These are phyloP conservation scores for Hermaeophaga mercurialis DNA, from an alignment of 2,888 invertebrate species.

Conservation along the genomic window DNA sequence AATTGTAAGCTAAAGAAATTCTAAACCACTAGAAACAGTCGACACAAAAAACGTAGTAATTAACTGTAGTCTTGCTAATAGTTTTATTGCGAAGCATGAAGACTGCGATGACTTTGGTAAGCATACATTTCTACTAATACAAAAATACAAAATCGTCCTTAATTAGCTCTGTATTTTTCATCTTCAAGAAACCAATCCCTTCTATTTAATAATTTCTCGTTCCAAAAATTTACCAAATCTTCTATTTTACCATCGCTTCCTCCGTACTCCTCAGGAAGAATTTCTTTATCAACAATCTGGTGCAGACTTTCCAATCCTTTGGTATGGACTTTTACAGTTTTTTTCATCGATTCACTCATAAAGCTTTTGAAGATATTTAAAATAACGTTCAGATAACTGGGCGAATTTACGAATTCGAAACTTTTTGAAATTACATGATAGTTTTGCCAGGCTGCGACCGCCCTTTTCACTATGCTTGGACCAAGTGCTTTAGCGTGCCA, in stretches of 20 bases:
- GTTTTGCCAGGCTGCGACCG: constrained; percentile 70
- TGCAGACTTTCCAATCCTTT: constrained; percentile 56
- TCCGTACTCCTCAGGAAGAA: constrained; percentile 65
- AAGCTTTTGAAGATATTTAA: constrained; percentile 69
- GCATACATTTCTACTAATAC: too few relatives aligned
- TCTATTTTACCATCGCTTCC: constrained; percentile 58
- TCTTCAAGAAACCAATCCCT: constrained; percentile 60
- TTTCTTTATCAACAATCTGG: constrained; percentile 57
- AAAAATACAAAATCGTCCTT: too few relatives aligned
- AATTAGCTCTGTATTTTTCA: constrained; percentile 55
- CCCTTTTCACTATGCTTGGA: constrained; percentile 63
- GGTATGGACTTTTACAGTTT: constrained; percentile 63
- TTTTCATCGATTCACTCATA: constrained; percentile 65
- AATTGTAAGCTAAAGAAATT: too few relatives aligned
- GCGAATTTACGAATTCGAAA: constrained; percentile 70
- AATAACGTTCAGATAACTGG: constrained; percentile 67
- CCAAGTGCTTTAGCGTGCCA: constrained; percentile 60
- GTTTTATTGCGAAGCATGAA: too few relatives aligned
- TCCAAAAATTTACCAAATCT: constrained; percentile 59
- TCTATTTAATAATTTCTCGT: constrained; percentile 52
- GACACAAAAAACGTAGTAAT: too few relatives aligned
- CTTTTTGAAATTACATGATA: constrained; percentile 71
- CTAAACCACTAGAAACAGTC: too few relatives aligned
- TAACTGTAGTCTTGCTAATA: too few relatives aligned
- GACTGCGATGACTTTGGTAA: too few relatives aligned